Percentiles rank a stretch among this genome's conserved stretches.
phyloP scores from a whole-genome alignment of 2,888 invertebrate genomes.

The Syrphus vitripennis region DNA sequence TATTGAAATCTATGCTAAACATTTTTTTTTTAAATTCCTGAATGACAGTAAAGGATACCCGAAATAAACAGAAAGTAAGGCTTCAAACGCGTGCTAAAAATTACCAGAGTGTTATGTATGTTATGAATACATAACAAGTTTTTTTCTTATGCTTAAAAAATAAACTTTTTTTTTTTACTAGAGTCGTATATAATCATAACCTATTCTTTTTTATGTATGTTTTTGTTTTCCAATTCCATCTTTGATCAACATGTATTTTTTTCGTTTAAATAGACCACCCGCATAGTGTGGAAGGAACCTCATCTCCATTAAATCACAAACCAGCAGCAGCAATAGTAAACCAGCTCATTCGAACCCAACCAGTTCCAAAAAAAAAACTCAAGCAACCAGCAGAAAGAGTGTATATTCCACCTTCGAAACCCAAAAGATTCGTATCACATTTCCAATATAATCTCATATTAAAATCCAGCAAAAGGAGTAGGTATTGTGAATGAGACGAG shows the following conservation, averaged over 20 bases:
- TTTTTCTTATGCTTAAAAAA: not conserved
- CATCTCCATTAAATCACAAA: conserved; percentile 55
- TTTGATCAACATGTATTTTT: conserved; percentile 20
- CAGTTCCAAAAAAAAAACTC: conserved; percentile 28
- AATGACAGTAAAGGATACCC: not conserved
- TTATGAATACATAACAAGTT: not conserved
- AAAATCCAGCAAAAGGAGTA: conserved; percentile 55
- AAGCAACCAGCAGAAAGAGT: conserved; percentile 45
- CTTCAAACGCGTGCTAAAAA: not conserved
- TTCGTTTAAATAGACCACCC: conserved; percentile 46
- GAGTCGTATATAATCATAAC: not conserved
- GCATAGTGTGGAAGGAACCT: conserved; percentile 51
- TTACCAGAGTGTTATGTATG: not conserved
- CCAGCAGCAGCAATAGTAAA: conserved; percentile 11
- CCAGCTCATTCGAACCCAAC: conserved; percentile 29
- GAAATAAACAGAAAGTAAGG: not conserved
- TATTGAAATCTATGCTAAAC: no score
- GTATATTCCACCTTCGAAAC: conserved; percentile 55
- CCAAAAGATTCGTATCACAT: conserved; percentile 68
- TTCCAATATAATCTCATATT: conserved; percentile 71
- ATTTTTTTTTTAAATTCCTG: no score
- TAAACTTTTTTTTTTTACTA: not conserved
- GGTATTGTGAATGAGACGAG: not conserved
- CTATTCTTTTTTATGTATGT: not conserved
- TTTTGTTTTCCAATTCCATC: conserved; percentile 15